A percentile compares a stretch with the other conserved stretches of the same genome.
Evolutionary conservation across 2,888 invertebrate genomes (phyloP).

Genomic region (Machimus rusticus): DNA sequence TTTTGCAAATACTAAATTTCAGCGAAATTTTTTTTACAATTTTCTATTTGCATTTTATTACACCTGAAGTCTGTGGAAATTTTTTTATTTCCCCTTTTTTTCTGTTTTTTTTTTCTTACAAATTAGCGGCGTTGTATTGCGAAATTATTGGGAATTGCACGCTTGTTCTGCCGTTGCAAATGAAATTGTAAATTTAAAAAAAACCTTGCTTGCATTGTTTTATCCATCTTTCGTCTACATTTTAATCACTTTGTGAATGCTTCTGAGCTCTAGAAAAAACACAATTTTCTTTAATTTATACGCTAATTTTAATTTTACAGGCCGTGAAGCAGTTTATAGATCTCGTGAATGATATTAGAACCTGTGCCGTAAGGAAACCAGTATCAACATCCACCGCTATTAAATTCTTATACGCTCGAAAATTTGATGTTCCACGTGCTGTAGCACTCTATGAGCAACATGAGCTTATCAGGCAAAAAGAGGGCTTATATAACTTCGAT

Average conservation of each 20-base stretch:
- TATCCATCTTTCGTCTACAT: neutral
- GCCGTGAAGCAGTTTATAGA: slow-evolving; percentile 64
- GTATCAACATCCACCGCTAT: slow-evolving; percentile 83
- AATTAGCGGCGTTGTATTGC: neutral
- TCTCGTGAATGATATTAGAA: slow-evolving; percentile 61
- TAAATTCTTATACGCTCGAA: slow-evolving; percentile 90
- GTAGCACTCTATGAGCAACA: slow-evolving; percentile 92
- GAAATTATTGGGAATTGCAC: neutral
- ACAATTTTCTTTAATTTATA: neutral
- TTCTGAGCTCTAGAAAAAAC: neutral
- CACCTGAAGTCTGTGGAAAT: neutral
- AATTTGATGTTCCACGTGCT: slow-evolving; percentile 92
- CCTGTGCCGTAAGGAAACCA: slow-evolving; percentile 54
- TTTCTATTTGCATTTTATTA: neutral
- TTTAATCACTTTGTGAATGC: neutral
- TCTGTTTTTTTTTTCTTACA: neutral
- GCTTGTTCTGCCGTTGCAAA: neutral
- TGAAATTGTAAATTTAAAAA: neutral
- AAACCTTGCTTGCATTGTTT: neutral
- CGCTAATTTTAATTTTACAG: slow-evolving; percentile 51
- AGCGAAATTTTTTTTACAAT: neutral
- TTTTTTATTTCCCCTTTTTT: neutral
- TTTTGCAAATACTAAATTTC: neutral
- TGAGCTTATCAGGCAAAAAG: slow-evolving; percentile 85
- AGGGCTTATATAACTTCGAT: slow-evolving; percentile 85